These are phyloP conservation scores for Napeogenes sylphis DNA, from an alignment of 2,888 invertebrate species.

Conservation along the genomic window DNA sequence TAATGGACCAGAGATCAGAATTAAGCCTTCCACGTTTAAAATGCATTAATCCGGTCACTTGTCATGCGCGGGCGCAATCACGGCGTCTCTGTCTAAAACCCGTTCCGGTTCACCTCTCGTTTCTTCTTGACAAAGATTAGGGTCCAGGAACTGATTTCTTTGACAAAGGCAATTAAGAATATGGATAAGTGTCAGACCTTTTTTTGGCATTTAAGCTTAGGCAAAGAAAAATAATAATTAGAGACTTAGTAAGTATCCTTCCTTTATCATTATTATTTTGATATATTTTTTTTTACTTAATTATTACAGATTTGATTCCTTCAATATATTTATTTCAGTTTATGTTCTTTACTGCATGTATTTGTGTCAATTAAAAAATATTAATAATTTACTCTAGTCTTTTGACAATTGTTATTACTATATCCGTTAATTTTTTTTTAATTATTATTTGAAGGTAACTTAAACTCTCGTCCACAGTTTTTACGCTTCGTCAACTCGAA, in stretches of 20 bases:
- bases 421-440: slow-evolving; percentile 38
- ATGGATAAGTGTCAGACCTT: slow-evolving; percentile 44
- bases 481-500: slow-evolving; percentile 69
- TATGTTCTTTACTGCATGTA: too few relatives aligned
- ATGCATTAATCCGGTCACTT: slow-evolving; percentile 77
- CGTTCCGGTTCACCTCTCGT: slow-evolving; percentile 57
- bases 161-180: slow-evolving; percentile 36
- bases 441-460: slow-evolving; percentile 64
- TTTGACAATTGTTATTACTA: slow-evolving; percentile 47
- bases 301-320: too few relatives aligned
- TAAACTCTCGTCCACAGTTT: slow-evolving; percentile 71
- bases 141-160: slow-evolving; percentile 35
- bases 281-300: too few relatives aligned
- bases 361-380: slow-evolving; percentile 36
- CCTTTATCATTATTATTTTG: neutral
- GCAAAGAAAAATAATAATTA: slow-evolving; percentile 18
- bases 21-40: slow-evolving; percentile 77
- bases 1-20: slow-evolving; percentile 67
- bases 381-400: slow-evolving; percentile 35
- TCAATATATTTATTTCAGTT: neutral
- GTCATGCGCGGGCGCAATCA: slow-evolving; percentile 62
- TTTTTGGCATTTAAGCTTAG: slow-evolving; percentile 49
- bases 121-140: slow-evolving; percentile 63
- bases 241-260: slow-evolving; percentile 17
- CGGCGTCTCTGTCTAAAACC: slow-evolving; percentile 65